phyloP scores from a whole-genome alignment of 1,140 invertebrate genomes.

The Lordiphosa collinella region DNA sequence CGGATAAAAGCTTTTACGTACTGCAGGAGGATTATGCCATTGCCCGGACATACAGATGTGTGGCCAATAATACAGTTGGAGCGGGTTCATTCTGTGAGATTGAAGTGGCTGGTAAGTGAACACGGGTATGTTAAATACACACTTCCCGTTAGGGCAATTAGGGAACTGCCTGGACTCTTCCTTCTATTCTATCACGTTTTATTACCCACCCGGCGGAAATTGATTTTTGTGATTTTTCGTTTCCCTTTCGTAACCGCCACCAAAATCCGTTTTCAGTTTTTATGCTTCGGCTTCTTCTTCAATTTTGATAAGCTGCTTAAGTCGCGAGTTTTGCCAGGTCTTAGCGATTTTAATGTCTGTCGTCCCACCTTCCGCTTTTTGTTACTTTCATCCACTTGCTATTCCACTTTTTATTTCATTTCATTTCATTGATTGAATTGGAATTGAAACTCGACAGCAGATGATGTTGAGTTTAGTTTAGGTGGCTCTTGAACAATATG shows the following conservation, averaged over 20 bases:
- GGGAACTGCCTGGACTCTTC: constrained; percentile 32
- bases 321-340: constrained; percentile 23
- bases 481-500: neutral
- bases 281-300: constrained; percentile 23
- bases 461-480: constrained; percentile 28
- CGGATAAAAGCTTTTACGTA: constrained; percentile 59
- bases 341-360: constrained; percentile 28
- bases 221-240: constrained; percentile 40
- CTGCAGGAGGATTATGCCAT: constrained; percentile 69
- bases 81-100: constrained; percentile 87
- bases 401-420: constrained; percentile 34
- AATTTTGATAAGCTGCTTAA: constrained; percentile 44
- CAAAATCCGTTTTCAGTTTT: constrained; percentile 25
- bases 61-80: constrained; percentile 91
- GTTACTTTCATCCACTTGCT: constrained; percentile 16
- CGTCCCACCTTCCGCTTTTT: neutral
- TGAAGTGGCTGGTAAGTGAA: constrained; percentile 86
- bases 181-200: constrained; percentile 43
- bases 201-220: constrained; percentile 51
- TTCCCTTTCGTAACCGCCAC: constrained; percentile 5
- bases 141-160: constrained; percentile 9
- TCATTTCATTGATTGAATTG: constrained; percentile 39
- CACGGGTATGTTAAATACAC: constrained; percentile 1
- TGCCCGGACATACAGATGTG: constrained; percentile 89
- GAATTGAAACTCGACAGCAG: constrained; percentile 49